Conservation (phyloP, 2,113 vertebrate genomes). For the Thalassarche chlororhynchos region DNA sequence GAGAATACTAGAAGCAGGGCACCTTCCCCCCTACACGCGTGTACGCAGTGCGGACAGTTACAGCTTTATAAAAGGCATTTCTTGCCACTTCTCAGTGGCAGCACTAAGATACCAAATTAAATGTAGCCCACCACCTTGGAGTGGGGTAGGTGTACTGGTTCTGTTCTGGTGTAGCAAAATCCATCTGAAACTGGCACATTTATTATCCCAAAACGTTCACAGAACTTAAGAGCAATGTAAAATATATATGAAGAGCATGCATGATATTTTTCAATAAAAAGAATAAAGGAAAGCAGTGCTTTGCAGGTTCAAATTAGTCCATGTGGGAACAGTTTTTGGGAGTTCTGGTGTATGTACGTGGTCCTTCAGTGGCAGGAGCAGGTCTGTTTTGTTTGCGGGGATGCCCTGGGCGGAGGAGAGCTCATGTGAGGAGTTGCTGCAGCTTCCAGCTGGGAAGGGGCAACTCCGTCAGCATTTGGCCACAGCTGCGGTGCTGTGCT, state of each 20-base stretch:
- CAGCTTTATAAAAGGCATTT: neutral
- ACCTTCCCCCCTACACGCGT: fast-evolving
- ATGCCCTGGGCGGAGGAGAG: neutral
- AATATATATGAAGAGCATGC: neutral
- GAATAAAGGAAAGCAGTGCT: neutral
- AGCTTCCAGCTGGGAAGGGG: slow-evolving; percentile 25
- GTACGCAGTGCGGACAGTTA: fast-evolving
- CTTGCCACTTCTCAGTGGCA: neutral
- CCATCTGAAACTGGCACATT: neutral
- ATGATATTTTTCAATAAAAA: neutral
- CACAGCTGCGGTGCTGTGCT: neutral
- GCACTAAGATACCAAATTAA: neutral
- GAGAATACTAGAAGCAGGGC: neutral
- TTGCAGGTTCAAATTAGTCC: neutral
- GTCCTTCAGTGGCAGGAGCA: neutral
- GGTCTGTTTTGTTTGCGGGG: neutral
- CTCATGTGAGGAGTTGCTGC: neutral
- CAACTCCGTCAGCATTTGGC: neutral
- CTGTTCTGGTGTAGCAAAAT: neutral
- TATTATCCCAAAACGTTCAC: neutral
- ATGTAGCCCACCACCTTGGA: neutral
- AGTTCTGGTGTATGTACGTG: neutral
- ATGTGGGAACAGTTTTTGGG: neutral
- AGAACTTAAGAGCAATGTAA: neutral
- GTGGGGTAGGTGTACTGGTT: neutral